Conservation (phyloP, 1,140 invertebrate species). For the Cylas formicarius region DNA sequence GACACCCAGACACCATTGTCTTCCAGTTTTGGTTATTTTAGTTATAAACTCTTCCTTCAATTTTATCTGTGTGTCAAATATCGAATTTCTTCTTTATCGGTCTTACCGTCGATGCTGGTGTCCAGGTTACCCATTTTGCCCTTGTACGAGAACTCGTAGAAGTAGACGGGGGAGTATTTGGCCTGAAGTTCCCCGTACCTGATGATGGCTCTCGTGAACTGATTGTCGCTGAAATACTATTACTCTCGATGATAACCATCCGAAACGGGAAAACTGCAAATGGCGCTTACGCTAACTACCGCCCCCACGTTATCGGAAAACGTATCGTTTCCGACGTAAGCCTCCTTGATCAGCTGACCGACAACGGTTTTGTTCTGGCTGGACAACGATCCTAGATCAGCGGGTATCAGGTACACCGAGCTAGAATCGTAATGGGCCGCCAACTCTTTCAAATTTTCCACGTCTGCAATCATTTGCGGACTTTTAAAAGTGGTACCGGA, state of each 20-base stretch:
- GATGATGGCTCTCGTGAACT: constrained; percentile 15
- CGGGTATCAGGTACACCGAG: neutral
- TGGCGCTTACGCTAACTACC: constrained; percentile 7
- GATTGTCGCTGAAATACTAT: constrained; percentile 13
- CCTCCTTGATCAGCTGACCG: constrained; percentile 7
- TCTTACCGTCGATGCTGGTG: constrained; percentile 11
- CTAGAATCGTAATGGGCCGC: constrained; percentile 6
- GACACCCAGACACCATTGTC: no score
- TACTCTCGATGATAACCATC: constrained; percentile 5
- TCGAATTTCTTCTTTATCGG: no score
- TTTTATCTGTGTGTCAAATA: no score
- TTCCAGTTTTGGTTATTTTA: no score
- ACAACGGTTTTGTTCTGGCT: constrained; percentile 1
- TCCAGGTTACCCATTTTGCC: constrained; percentile 14
- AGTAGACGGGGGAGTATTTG: constrained; percentile 11
- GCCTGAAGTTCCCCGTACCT: constrained; percentile 15
- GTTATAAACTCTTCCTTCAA: no score
- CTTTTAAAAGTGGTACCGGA: no score
- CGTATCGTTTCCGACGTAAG: constrained; percentile 12
- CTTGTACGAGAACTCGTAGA: constrained; percentile 21
- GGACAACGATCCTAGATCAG: neutral
- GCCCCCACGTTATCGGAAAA: constrained; percentile 11
- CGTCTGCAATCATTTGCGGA: no score
- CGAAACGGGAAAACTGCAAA: neutral
- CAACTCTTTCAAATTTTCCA: neutral